Base-by-base conservation (phyloP, 2,888 invertebrate species). In the Encarsia formosa region DNA sequence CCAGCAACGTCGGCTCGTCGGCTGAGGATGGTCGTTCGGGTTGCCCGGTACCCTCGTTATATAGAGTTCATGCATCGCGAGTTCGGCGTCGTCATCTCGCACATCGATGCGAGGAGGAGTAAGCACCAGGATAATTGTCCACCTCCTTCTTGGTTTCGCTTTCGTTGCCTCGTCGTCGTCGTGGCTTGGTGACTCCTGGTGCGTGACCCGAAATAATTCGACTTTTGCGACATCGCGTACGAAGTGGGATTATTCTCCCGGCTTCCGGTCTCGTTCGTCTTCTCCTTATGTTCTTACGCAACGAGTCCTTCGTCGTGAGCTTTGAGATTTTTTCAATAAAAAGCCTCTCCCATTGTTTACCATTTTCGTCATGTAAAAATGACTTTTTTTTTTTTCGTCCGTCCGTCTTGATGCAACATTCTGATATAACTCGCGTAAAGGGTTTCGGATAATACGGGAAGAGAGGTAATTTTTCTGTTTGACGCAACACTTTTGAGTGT, bases 71-170 rank as follows among this genome's bases (percentile, higher is more conserved):
- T 44, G 56, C 43, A 43, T 49, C 49, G 54, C 20, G 37, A n/a
- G 18, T 9, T 15, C n/a, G 6, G 47, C 31, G 13, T 32, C 22
- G 45, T 50, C 46, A 35, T 45, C 37, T 32, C n/a, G 39, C 20
- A 34, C 50, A 20, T 44, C 43, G 41, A 41, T 22, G 46, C 11
- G 6, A 11, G 6, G 29, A 19, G n/a, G 44, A 20, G 49, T 39
- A 37, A 49, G 41, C 53, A 56, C 57, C 60, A 58, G 63, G 62
- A 65, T 71, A 73, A 73, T 73, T 71, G 71, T 58, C 49, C 51
- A 43, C 45, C 42, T 56, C 45, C 42, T 56, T 54, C 56, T 37
- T 59, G 68, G 72, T 73, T 73, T 73, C 73, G 73, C 73, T 73
- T 73, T 73, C 73, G 63, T 73, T 68, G 67, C 49, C 38, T 42